Evolutionary conservation across 2,888 invertebrate genomes (phyloP).

Genomic region (Siphonodentalium dalli): DNA sequence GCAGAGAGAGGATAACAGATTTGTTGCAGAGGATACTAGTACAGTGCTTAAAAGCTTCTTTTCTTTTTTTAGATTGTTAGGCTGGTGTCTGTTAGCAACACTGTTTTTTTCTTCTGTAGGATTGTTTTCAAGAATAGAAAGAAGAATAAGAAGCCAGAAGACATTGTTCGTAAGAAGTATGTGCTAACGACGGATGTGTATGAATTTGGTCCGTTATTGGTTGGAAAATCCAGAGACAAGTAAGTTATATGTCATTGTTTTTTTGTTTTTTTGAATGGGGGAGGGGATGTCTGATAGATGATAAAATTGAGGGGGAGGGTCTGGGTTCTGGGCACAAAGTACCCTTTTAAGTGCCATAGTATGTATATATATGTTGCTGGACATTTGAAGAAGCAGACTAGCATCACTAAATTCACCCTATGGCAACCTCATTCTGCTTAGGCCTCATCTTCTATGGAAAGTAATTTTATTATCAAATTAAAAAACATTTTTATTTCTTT

Average conservation of each 20-base stretch:
- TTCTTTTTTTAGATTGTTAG: background rate
- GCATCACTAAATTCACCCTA: too few relatives aligned
- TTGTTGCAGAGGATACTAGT: too few relatives aligned
- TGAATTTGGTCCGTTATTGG: slow-evolving; percentile 66
- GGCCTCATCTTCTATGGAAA: too few relatives aligned
- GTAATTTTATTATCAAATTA: too few relatives aligned
- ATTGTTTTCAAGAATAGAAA: slow-evolving; percentile 64
- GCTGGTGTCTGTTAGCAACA: background rate
- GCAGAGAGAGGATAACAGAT: too few relatives aligned
- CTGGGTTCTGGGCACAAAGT: too few relatives aligned
- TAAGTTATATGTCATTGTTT: slow-evolving; percentile 30
- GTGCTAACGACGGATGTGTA: slow-evolving; percentile 59
- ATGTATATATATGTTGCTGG: too few relatives aligned
- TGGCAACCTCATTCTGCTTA: too few relatives aligned
- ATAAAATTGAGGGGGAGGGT: background rate
- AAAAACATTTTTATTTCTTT: too few relatives aligned
- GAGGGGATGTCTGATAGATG: background rate
- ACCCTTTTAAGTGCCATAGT: too few relatives aligned
- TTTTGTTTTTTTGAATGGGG: background rate
- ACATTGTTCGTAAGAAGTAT: slow-evolving; percentile 65
- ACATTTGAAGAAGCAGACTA: too few relatives aligned
- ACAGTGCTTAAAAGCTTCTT: too few relatives aligned
- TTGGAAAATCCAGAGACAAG: slow-evolving; percentile 63
- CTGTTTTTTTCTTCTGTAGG: slow-evolving; percentile 36
- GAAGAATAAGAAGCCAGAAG: slow-evolving; percentile 59